Evolutionary conservation across 2,797 vertebrate species (phyloP).

Genomic region (Falco peregrinus): DNA sequence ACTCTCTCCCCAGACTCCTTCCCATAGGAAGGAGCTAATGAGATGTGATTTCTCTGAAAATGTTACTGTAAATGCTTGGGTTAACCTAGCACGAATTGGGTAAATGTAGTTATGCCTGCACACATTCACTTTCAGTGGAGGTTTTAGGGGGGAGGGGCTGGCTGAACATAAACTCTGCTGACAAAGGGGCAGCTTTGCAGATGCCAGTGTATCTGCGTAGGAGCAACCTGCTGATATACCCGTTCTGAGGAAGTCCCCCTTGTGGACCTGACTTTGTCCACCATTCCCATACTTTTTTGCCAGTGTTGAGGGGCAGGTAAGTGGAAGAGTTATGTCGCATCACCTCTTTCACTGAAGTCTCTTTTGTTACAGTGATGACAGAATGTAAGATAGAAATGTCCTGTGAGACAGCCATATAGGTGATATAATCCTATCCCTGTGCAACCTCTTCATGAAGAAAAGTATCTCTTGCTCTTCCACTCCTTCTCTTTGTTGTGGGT

Average conservation of each 20-base stretch:
- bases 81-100: neutral
- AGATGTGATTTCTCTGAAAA: conserved; percentile 18
- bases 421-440: neutral
- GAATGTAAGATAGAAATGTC: neutral
- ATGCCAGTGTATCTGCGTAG: neutral
- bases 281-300: neutral
- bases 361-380: neutral
- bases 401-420: neutral
- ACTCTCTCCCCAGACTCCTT: neutral
- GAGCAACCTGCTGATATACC: neutral
- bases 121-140: neutral
- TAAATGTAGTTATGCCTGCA: neutral
- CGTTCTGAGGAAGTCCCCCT: neutral
- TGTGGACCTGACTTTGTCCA: neutral
- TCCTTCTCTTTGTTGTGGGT: neutral
- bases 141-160: neutral
- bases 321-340: neutral
- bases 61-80: neutral
- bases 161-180: neutral
- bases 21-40: neutral
- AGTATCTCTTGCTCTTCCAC: neutral
- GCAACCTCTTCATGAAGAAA: neutral
- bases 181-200: neutral
- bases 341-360: neutral
- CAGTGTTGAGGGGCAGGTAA: neutral